These are phyloP conservation scores for Acanthosepion pharaonis DNA, from an alignment of 2,888 invertebrate species.

Conservation along the genomic window DNA sequence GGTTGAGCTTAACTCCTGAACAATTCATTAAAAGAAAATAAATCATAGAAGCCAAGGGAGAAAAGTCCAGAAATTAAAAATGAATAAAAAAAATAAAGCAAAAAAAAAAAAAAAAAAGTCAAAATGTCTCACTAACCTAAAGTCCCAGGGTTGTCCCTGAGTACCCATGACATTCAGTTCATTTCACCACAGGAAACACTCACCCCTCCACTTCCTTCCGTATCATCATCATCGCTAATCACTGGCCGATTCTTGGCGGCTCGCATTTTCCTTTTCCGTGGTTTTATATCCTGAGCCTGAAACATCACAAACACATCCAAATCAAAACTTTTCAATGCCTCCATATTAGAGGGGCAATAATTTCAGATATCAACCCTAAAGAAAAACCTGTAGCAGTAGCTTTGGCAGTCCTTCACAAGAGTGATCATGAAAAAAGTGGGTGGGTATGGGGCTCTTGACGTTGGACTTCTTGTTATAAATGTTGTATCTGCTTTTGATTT, in stretches of 20 bases:
- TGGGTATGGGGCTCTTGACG: too few species aligned
- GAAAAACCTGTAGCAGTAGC: too few species aligned
- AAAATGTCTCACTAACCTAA: slow-evolving; percentile 34
- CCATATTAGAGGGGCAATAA: background rate
- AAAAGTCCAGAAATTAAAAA: too few species aligned
- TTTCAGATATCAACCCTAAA: too few species aligned
- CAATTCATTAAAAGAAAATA: too few species aligned
- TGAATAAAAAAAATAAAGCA: background rate
- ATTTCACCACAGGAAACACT: slow-evolving; percentile 46
- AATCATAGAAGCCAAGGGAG: too few species aligned
- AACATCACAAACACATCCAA: background rate
- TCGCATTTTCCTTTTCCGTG: slow-evolving; percentile 49
- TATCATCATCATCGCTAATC: slow-evolving; percentile 69
- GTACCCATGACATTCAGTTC: slow-evolving; percentile 38
- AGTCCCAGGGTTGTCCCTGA: background rate
- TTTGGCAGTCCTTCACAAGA: too few species aligned
- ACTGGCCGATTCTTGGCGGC: slow-evolving; percentile 60
- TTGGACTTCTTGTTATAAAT: too few species aligned
- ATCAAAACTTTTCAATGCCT: background rate
- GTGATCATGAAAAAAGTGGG: too few species aligned
- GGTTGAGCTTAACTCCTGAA: too few species aligned
- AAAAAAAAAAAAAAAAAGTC: background rate
- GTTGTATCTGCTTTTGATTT: too few species aligned
- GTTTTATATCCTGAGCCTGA: slow-evolving; percentile 45
- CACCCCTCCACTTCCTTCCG: slow-evolving; percentile 58